Evolutionary conservation across 2,113 vertebrate species (phyloP), one percentile per base, ranked within the genome.

Genomic region (Hyperoodon ampullatus): DNA sequence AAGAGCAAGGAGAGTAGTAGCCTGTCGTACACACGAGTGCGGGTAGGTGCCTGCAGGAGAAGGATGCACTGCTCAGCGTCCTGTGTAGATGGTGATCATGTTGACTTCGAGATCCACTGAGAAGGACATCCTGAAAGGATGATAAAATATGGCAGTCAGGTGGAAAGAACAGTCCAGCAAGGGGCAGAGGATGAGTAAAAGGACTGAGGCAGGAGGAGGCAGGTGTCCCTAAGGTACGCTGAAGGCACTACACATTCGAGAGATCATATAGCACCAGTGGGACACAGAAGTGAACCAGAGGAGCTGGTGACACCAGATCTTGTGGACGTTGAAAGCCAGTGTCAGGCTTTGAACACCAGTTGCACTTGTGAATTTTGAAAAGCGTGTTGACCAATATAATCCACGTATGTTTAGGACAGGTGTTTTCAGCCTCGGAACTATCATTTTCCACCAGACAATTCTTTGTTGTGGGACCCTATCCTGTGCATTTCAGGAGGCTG

Each of bases 21-120:
- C 35, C 77, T 2, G 0, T 50, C 4, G 1, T 1, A 21, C 15
- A 30, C 1, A 0, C 11, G 50, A 82, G 75, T 18, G 2, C 8
- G 1, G 39, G n/a, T 13, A 8, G 42, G 7, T 26, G 15, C 30
- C 65, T 2, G 1, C 4, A 33, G 33, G 39, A 30, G 26, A 23
- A 83, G 4, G 12, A 3, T 9, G 5, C 6, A 6, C 35, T 42
- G 14, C 18, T 26, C n/a, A 42, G 11, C 21, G 26, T 68, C 63
- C 63, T 53, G 0, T 30, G 11, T 18, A 44, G 55, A 28, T 70
- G 30, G 44, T n/a, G 35, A 30, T 10, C 2, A 0, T 3, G 5
- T 30, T 13, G 0, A 15, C 42, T 44, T 60, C 33, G 6, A 21
- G 50, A 14, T 42, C 65, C 15, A 5, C 33, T 77, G 80, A 75